Evolutionary conservation across 2,888 invertebrate species (phyloP).

Genomic region (Carterocephalus palaemon): DNA sequence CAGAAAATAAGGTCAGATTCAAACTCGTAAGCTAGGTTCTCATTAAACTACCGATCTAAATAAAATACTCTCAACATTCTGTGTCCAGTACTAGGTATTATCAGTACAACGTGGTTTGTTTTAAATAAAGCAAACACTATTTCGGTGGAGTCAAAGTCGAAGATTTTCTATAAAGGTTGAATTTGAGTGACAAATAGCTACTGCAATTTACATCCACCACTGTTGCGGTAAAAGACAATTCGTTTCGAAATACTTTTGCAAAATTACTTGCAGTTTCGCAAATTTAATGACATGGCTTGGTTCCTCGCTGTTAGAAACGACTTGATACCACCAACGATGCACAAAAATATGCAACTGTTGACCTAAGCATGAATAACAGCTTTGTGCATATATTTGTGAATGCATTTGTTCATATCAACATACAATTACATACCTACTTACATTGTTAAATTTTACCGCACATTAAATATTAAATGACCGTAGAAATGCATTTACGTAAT

Average conservation of each 20-base stretch:
- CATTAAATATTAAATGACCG: too few relatives aligned
- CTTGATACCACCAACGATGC: background rate
- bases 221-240: constrained; percentile 46
- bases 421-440: too few relatives aligned
- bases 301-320: constrained; percentile 2
- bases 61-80: too few relatives aligned
- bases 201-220: constrained; percentile 30
- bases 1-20: too few relatives aligned
- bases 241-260: constrained; percentile 46
- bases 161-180: constrained; percentile 25
- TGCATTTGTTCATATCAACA: too few relatives aligned
- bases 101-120: too few relatives aligned
- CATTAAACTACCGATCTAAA: too few relatives aligned
- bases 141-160: constrained; percentile 4
- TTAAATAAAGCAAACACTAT: too few relatives aligned
- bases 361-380: background rate
- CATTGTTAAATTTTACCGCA: too few relatives aligned
- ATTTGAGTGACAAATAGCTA: constrained; percentile 13
- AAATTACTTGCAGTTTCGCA: constrained; percentile 45
- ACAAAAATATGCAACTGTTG: constrained; percentile 7
- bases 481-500: constrained; percentile 28
- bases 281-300: constrained; percentile 33
- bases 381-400: too few relatives aligned
- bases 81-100: too few relatives aligned
- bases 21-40: too few relatives aligned